Evolutionary conservation across 2,113 vertebrate species (phyloP).

Genomic region (Pseudopodoces humilis): DNA sequence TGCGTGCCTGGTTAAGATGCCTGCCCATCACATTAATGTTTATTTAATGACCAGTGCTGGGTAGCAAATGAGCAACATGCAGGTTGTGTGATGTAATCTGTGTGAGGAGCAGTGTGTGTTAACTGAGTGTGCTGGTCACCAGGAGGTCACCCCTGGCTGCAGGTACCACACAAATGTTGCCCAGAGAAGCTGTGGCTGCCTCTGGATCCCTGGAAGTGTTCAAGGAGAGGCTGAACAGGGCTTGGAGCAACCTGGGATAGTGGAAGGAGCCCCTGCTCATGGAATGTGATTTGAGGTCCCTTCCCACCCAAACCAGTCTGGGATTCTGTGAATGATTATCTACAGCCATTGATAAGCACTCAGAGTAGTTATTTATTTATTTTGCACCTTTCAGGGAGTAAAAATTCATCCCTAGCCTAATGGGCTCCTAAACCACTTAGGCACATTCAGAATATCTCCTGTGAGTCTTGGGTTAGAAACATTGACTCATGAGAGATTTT

Average conservation of each 20-base stretch:
- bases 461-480: neutral
- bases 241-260: neutral
- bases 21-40: conserved; percentile 26
- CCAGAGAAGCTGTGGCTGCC: neutral
- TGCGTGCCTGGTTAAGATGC: neutral
- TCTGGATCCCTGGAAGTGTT: neutral
- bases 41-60: conserved; percentile 56
- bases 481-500: neutral
- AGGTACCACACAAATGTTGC: neutral
- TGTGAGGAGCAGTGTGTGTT: neutral
- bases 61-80: conserved; percentile 45
- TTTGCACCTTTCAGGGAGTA: neutral
- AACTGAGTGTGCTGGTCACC: neutral
- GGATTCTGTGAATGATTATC: neutral
- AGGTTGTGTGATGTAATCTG: conserved; percentile 2
- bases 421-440: neutral
- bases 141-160: neutral
- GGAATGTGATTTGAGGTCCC: neutral
- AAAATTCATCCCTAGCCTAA: neutral
- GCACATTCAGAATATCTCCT: neutral
- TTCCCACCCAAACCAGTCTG: neutral
- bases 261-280: neutral
- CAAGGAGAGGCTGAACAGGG: neutral
- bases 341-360: neutral
- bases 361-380: neutral